Evolutionary conservation across 2,888 invertebrate species (phyloP), one percentile per base, ranked within the genome.

Genomic region (Eupelmus urozonus): DNA sequence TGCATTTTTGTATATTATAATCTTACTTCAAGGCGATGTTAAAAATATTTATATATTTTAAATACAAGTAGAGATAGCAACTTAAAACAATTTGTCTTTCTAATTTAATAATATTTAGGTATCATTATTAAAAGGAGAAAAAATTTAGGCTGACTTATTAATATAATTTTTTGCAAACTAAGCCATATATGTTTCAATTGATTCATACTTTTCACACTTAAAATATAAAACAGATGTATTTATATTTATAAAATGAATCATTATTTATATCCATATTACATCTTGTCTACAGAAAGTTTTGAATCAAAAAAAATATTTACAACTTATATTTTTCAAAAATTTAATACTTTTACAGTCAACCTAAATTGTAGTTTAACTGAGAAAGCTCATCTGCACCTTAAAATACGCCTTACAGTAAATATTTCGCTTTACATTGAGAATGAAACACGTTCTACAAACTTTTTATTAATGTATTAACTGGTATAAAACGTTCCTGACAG

Each of bases 181-280:
- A 9, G 20, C 23, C 29, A 63, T 13, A 42, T 55, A 63, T 20
- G 7, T 25, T 55, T 18, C 18, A 27, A 42, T 63, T 55, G 72
- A 57, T 65, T 25, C 23, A 16, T 49, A 25, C 60, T 60, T 53
- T 42, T 27, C 13, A 9, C 20, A n/a, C 40, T 3, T 63, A 57
- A 59, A 59, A 60, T 40, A 67, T 40, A 75, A 67, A 67, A 34
- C 51, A 51, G 59, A 55, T 63, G 55, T 40, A 20, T 42, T 59
- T 59, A 57, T 29, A 20, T 51, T 25, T 71, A 60, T 18, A 53
- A 18, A n/a, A n/a, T n/a, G n/a, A n/a, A n/a, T n/a, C n/a, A n/a
- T n/a, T n/a, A n/a, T n/a, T n/a, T n/a, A n/a, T n/a, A n/a, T n/a
- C n/a, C n/a, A n/a, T n/a, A n/a, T n/a, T n/a, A 62, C 42, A 60